phyloP scores from a whole-genome alignment of 2,113 vertebrate species.

The Typhlomys cinereus region DNA sequence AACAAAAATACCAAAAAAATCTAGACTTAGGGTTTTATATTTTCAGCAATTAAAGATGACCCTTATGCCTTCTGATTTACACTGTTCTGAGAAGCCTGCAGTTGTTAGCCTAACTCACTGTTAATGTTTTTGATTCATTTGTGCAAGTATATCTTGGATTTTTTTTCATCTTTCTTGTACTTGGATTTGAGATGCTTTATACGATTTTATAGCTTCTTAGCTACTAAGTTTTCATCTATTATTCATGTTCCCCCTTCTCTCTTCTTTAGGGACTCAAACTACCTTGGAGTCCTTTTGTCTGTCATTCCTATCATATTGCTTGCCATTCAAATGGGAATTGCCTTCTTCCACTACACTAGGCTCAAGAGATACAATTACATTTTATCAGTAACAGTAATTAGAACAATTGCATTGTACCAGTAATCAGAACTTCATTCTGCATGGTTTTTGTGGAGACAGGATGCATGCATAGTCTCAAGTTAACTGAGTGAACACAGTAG shows the following conservation, averaged over 20 bases:
- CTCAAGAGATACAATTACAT: neutral
- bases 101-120: neutral
- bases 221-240: neutral
- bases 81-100: neutral
- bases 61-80: neutral
- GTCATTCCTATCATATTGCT: too few relatives aligned
- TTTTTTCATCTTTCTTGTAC: neutral
- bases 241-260: neutral
- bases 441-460: neutral
- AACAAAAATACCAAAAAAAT: too few relatives aligned
- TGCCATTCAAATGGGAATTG: too few relatives aligned
- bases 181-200: neutral
- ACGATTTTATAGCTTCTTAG: neutral
- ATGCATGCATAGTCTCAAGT: neutral
- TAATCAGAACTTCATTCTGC: too few relatives aligned
- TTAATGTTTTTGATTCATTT: neutral
- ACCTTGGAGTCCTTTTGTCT: too few relatives aligned
- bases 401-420: too few relatives aligned
- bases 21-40: neutral
- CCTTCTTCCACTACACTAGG: neutral
- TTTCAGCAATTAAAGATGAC: neutral
- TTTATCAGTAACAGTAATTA: neutral
- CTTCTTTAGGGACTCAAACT: neutral
- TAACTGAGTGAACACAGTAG: neutral
- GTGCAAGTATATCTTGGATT: neutral